phyloP scores from a whole-genome alignment of 2,797 vertebrate genomes.

The Chromis chromis region DNA sequence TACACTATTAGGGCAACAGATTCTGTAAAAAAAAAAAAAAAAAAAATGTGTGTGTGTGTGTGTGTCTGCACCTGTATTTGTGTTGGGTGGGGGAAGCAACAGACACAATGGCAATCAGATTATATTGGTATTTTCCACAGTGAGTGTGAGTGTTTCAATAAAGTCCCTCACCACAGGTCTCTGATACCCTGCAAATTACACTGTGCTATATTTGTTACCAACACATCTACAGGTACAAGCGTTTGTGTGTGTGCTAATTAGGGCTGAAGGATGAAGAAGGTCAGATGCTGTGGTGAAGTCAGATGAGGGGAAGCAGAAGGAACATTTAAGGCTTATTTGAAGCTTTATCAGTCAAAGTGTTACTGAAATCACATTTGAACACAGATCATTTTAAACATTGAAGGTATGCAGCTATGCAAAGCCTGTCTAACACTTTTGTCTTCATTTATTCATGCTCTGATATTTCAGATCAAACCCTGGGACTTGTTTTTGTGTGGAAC shows the following conservation, averaged over 20 bases:
- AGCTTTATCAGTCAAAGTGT: neutral
- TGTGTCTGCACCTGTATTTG: neutral
- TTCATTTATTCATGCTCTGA: no score
- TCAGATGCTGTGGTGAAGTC: conserved; percentile 19
- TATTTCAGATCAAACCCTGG: no score
- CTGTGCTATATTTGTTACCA: conserved; percentile 73
- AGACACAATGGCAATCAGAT: conserved; percentile 48
- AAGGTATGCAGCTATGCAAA: no score
- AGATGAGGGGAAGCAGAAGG: neutral
- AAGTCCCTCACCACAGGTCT: conserved; percentile 46
- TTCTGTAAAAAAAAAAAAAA: conserved; percentile 38
- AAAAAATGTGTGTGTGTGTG: conserved; percentile 14
- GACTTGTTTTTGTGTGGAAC: no score
- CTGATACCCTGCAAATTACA: conserved; percentile 64
- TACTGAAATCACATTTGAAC: neutral
- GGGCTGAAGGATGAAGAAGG: conserved; percentile 37
- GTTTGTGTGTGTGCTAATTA: conserved; percentile 21
- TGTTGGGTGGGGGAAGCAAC: no score
- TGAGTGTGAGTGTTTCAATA: conserved; percentile 58
- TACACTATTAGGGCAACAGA: conserved; percentile 38
- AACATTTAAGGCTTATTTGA: neutral
- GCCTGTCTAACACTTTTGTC: no score
- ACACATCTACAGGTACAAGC: conserved; percentile 37
- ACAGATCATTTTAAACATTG: neutral
- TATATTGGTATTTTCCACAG: conserved; percentile 79